phyloP scores from a whole-genome alignment of 2,888 invertebrate genomes.

The Ypsolopha sequella region DNA sequence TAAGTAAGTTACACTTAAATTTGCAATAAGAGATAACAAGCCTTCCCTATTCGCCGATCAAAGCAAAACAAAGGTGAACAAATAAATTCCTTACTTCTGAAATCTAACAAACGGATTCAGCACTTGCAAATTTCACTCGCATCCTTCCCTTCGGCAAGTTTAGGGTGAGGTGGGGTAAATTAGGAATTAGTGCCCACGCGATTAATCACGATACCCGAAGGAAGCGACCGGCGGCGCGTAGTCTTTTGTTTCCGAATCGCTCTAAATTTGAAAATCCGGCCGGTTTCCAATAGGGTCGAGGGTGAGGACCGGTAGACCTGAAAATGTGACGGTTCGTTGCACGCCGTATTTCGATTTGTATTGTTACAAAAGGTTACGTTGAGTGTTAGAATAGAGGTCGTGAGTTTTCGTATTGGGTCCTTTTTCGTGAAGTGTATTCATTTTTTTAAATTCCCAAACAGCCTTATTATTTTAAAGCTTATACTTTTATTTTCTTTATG shows the following conservation, averaged over 20 bases:
- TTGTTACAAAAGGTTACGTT: conserved; percentile 44
- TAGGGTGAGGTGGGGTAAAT: conserved; percentile 63
- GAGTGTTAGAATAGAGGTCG: conserved; percentile 8
- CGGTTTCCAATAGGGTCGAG: conserved; percentile 48
- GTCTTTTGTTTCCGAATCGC: conserved; percentile 31
- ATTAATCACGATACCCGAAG: conserved; percentile 53
- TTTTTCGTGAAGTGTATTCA: background rate
- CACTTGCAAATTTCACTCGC: background rate
- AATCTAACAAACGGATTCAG: background rate
- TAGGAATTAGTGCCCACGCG: conserved; percentile 65
- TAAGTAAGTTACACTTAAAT: no score
- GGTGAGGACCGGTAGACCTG: conserved; percentile 37
- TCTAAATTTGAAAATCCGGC: conserved; percentile 14
- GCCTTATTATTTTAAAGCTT: no score
- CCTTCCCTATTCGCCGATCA: no score
- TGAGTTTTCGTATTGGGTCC: background rate
- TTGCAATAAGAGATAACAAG: no score
- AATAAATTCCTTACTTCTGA: no score
- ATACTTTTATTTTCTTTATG: background rate
- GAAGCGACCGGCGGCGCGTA: conserved; percentile 8
- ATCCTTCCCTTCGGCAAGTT: conserved; percentile 4
- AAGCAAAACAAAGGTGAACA: no score
- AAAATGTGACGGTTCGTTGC: conserved; percentile 60
- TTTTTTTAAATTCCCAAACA: no score
- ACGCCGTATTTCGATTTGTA: conserved; percentile 42